Conservation (phyloP, 2,888 invertebrate genomes). For the Blomia tropicalis region DNA sequence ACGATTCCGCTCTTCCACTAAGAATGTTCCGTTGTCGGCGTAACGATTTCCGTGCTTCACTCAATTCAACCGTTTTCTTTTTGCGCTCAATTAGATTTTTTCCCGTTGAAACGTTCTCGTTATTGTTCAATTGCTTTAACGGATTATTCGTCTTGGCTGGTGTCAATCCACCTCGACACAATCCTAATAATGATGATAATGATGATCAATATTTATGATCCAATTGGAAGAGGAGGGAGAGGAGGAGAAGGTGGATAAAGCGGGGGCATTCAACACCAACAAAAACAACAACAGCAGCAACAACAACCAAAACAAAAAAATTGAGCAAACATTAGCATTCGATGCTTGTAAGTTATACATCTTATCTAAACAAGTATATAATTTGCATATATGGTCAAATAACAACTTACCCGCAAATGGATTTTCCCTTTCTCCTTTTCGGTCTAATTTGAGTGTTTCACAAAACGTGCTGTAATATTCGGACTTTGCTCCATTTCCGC, state of each 20-base stretch:
- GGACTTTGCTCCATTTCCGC: not conserved
- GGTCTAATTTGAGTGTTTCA: conserved; percentile 20
- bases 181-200: no score
- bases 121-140: not conserved
- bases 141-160: conserved; percentile 1
- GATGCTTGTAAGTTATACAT: no score
- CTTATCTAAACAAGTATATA: no score
- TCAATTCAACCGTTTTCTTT: conserved; percentile 14
- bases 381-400: no score
- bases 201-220: no score
- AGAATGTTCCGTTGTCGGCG: conserved; percentile 10
- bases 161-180: conserved; percentile 17
- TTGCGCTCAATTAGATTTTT: not conserved
- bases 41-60: conserved; percentile 15
- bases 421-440: conserved; percentile 44
- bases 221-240: no score
- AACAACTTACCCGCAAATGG: conserved; percentile 35
- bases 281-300: no score
- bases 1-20: conserved; percentile 8
- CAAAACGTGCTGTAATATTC: conserved; percentile 16
- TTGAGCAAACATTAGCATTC: no score
- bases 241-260: no score
- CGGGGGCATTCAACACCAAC: no score
- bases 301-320: no score
- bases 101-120: not conserved